These are phyloP conservation scores for Oenanthe melanoleuca DNA, from an alignment of 2,113 vertebrate species.

Conservation along the genomic window DNA sequence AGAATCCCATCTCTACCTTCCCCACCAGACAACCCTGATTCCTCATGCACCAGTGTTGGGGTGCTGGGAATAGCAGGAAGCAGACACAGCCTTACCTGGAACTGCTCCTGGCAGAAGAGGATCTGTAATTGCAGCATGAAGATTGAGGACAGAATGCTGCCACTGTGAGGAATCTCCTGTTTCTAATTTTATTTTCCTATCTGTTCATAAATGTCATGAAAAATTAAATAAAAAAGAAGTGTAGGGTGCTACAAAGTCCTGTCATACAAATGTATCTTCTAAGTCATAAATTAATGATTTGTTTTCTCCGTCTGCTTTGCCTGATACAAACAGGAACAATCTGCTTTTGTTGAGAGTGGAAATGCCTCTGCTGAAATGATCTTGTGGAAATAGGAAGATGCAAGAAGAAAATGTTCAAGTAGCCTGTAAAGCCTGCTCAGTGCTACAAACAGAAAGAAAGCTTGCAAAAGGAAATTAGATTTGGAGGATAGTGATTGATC, in stretches of 20 bases:
- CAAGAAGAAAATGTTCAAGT: background rate
- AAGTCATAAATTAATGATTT: constrained; percentile 42
- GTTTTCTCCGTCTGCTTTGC: constrained; percentile 17
- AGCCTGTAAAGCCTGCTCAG: background rate
- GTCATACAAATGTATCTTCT: background rate
- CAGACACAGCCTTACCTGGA: background rate
- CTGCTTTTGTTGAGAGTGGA: constrained; percentile 10
- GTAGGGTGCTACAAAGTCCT: background rate
- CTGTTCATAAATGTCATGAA: background rate
- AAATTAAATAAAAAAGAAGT: background rate
- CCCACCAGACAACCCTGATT: background rate
- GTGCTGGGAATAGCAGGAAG: background rate
- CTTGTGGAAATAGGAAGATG: background rate
- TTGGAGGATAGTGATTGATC: background rate
- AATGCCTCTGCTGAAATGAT: background rate
- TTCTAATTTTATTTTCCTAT: constrained; percentile 38
- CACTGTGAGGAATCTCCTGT: background rate
- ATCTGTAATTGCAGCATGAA: background rate
- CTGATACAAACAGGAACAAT: background rate
- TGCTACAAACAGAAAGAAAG: background rate
- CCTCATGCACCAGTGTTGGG: background rate
- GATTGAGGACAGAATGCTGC: background rate
- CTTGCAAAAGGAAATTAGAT: background rate
- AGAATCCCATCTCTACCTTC: background rate
- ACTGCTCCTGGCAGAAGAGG: background rate